phyloP scores from a whole-genome alignment of 2,113 vertebrate species.

The Eulemur rufifrons region DNA sequence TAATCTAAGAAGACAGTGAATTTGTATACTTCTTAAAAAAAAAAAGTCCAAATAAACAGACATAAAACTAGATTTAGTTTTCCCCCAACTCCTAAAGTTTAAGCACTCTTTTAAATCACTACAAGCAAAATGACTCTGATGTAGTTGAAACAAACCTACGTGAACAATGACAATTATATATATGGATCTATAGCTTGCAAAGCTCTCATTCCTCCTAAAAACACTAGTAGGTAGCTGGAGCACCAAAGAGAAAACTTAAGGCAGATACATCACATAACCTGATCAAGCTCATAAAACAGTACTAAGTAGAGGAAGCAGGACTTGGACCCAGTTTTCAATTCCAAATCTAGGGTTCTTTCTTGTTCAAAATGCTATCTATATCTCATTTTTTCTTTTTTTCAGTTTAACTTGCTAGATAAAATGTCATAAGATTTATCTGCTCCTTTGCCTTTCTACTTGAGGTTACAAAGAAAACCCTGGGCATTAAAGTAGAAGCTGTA shows the following conservation, averaged over 20 bases:
- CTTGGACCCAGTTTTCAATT: neutral
- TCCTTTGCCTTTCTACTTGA: neutral
- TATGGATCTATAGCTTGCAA: neutral
- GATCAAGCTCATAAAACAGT: neutral
- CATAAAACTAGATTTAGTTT: slow-evolving; percentile 11
- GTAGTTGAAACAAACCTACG: neutral
- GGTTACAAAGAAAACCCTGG: neutral
- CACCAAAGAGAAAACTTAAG: neutral
- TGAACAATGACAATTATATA: neutral
- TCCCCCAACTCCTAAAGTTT: slow-evolving; percentile 23
- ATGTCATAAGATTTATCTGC: neutral
- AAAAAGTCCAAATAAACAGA: neutral
- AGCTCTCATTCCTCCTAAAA: neutral
- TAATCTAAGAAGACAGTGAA: slow-evolving; percentile 13
- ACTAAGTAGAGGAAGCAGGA: neutral
- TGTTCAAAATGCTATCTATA: neutral
- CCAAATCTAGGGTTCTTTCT: neutral
- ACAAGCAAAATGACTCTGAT: neutral
- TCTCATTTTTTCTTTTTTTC: neutral
- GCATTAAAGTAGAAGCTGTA: neutral
- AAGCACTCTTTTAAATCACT: neutral
- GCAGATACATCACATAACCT: neutral
- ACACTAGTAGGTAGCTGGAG: neutral
- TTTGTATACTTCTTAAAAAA: neutral
- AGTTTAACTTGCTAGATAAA: neutral